Evolutionary conservation across 2,113 vertebrate genomes (phyloP), one percentile per base, ranked within the genome.

Genomic region (Drymodes brunneopygia): DNA sequence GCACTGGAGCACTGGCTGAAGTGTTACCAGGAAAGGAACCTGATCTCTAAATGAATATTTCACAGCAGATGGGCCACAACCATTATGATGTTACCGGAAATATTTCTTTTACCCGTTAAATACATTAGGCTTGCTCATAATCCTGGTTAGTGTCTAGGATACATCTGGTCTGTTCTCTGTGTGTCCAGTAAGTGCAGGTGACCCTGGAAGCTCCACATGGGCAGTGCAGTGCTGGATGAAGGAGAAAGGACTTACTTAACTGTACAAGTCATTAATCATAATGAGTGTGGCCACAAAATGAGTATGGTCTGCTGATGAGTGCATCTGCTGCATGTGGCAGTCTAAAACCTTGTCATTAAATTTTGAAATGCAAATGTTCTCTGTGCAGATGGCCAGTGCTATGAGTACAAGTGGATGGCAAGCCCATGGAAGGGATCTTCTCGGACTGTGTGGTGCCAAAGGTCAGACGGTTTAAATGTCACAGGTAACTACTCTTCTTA

Each of bases 391-490:
- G 99, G 99, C 5, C 98, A 99, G 62, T 99, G 99, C 86, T 99
- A 98, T 28, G 98, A 99, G 66, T 99, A 99, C 93, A 98, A 98
- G 71, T 99, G 99, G 99, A 97, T 99, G 98, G 98, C 98, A 15
- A 97, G 98, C 61, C 73, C 98, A 0, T 99, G 99, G 99, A 99
- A 98, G 17, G 98, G 98, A 87, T 98, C 99, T 72, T 98, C 97
- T 81, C 97, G 98, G 35, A 97, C 98, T 1, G 95, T 98, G 74
- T 99, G 99, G 99, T 99, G 99, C 95, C 99, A 99, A 94, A 99
- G 99, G 66, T 99, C 99, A 22, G 99, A 99, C 35, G 99, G 99
- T 75, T 88, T 99, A 93, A 99, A 99, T 1, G 99, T 99, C 90
- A 99, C 99, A 97, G 99, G 99, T 99, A 98, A 96, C 12, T 82